Conservation (phyloP, 2,113 vertebrate species). For the Heliornis fulica region DNA sequence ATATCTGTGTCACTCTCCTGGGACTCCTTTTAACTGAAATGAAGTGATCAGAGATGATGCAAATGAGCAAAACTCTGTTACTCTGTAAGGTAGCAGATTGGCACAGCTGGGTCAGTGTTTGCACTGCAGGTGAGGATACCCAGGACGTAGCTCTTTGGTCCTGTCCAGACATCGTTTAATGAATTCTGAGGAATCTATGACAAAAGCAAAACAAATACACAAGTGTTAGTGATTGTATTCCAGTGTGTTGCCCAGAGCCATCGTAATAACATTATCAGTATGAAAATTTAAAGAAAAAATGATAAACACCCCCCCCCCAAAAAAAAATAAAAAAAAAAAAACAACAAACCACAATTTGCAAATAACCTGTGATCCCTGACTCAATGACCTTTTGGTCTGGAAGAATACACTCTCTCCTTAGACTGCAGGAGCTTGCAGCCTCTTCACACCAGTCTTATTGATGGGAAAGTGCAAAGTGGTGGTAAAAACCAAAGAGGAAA, state of each 20-base stretch:
- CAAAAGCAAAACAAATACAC: not conserved
- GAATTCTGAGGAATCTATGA: not conserved
- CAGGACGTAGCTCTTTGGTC: not conserved
- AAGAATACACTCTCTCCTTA: not conserved
- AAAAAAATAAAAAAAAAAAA: too few relatives aligned
- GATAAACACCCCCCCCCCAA: too few relatives aligned
- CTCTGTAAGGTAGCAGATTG: rapidly evolving
- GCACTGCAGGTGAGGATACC: not conserved
- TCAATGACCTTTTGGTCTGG: not conserved
- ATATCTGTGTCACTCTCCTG: not conserved
- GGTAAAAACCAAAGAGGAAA: not conserved
- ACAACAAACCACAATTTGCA: too few relatives aligned
- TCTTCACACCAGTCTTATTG: not conserved
- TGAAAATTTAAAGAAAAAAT: too few relatives aligned
- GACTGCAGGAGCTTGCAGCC: not conserved
- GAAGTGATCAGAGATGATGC: not conserved
- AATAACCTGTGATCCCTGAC: not conserved
- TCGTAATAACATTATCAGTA: not conserved
- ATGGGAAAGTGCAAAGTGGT: not conserved
- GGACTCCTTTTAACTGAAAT: not conserved
- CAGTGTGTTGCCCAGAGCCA: not conserved
- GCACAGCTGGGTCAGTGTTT: rapidly evolving
- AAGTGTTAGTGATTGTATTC: not conserved
- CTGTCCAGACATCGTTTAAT: not conserved
- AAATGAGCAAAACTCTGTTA: not conserved